phyloP scores from a whole-genome alignment of 2,888 invertebrate genomes.

The Falcaria lacertinaria region DNA sequence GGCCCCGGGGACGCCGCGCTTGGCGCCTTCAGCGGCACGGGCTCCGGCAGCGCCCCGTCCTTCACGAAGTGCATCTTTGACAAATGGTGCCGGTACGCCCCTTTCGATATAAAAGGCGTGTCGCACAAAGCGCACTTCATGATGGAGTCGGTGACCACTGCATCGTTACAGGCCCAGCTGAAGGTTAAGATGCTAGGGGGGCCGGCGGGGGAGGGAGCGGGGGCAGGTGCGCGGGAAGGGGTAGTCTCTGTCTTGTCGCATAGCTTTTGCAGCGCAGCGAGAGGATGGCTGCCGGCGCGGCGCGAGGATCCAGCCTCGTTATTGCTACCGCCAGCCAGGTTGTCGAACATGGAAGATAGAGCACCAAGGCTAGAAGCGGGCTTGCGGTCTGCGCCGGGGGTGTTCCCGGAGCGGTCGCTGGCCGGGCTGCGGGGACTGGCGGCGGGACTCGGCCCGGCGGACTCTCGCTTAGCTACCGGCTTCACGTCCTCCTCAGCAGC shows the following conservation, averaged over 20 bases:
- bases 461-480: slow-evolving; percentile 73
- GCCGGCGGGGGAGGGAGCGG: slow-evolving; percentile 80
- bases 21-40: slow-evolving; percentile 81
- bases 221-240: slow-evolving; percentile 78
- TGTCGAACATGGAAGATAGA: slow-evolving; percentile 94
- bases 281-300: slow-evolving; percentile 90
- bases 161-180: slow-evolving; percentile 97
- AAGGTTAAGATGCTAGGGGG: slow-evolving; percentile 93
- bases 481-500: slow-evolving; percentile 60
- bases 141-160: slow-evolving; percentile 92
- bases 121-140: slow-evolving; percentile 98
- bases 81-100: slow-evolving; percentile 96
- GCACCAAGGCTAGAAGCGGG: slow-evolving; percentile 88
- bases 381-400: slow-evolving; percentile 83
- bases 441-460: slow-evolving; percentile 75
- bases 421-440: slow-evolving; percentile 87
- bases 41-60: slow-evolving; percentile 91
- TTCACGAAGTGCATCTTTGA: slow-evolving; percentile 98
- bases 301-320: slow-evolving; percentile 79
- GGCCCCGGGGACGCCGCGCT: slow-evolving; percentile 66
- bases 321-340: slow-evolving; percentile 80
- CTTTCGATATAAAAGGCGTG: slow-evolving; percentile 97
- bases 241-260: slow-evolving; percentile 96
- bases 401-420: slow-evolving; percentile 86
- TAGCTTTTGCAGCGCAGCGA: slow-evolving; percentile 96